Base-by-base conservation (phyloP, 1,140 invertebrate species). In the Bombus haemorrhoidalis region DNA sequence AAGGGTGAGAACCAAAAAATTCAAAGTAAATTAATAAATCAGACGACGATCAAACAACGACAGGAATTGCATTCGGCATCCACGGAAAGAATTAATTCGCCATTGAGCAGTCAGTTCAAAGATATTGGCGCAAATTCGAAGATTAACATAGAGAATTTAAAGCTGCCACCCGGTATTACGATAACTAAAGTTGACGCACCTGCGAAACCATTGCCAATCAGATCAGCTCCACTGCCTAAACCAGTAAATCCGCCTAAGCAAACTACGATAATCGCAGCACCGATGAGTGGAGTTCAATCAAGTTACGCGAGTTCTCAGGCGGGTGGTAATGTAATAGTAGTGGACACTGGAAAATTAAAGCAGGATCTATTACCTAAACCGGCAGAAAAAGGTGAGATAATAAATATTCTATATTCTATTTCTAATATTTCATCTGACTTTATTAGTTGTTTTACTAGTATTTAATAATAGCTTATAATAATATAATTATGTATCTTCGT, bases 161-260 rank as follows among this genome's bases (percentile, higher is more conserved):
- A 96, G 69, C 93, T 98, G 83, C 98, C 98, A 3, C 97, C 97
- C 13, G 97, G 97, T 12, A 98, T 98, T 41, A 98, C 98, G 5
- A 96, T 98, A 66, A 98, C 98, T 0, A 97, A 98, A 90, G 97
- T 98, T 0, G 97, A 98, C 91, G 96, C 95, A 28, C 95, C 96
- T 5, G 89, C 93, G 1, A 94, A 95, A 53, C 94, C 94, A 71
- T 90, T 95, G 68, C 95, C 95, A 28, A 94, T 94, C 57, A 95
- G 95, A 91, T 93, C 95, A 5, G 90, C 93, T 6, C 90, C 93
- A 1, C 82, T 94, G 77, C 91, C 92, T 3, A 94, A 95, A 47
- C 92, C 92, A 18, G 88, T 92, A 41, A 92, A 88, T 81, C 83
- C 91, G 28, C 92, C 93, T 1, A 95, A 95, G 32, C 94, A 95